Evolutionary conservation across 1,140 invertebrate genomes (phyloP).

Genomic region (Ceratosolen fusciceps): DNA sequence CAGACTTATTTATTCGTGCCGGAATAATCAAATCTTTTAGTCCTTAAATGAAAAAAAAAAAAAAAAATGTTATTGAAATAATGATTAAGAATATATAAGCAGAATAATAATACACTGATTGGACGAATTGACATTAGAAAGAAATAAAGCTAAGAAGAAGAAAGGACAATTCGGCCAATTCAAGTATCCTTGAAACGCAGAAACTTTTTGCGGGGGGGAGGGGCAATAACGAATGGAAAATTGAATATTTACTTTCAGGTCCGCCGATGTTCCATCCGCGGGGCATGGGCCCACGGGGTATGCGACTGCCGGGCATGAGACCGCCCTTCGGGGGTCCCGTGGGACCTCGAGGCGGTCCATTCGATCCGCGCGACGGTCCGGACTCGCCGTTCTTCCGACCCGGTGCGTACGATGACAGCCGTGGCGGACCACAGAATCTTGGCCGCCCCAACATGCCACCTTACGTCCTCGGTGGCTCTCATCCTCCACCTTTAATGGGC

Average conservation of each 20-base stretch:
- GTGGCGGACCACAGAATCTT: slow-evolving; percentile 55
- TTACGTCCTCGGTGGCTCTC: slow-evolving; percentile 54
- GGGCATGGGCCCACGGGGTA: slow-evolving; percentile 68
- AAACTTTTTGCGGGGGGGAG: no score
- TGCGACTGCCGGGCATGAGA: slow-evolving; percentile 67
- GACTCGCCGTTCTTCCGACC: slow-evolving; percentile 59
- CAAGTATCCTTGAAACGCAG: no score
- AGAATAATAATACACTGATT: no score
- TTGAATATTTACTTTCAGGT: slow-evolving; percentile 51
- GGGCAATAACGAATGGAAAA: not conserved
- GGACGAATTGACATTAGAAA: no score
- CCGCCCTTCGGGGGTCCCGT: slow-evolving; percentile 56
- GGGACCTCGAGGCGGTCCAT: slow-evolving; percentile 22
- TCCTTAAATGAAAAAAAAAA: no score
- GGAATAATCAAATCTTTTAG: no score
- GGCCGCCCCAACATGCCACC: slow-evolving; percentile 60
- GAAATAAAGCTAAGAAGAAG: no score
- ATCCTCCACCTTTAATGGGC: slow-evolving; percentile 46
- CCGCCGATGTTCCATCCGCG: slow-evolving; percentile 73
- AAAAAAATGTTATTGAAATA: no score
- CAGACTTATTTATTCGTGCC: no score
- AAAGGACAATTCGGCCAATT: no score
- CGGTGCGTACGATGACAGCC: slow-evolving; percentile 65
- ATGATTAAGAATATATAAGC: no score
- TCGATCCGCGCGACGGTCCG: slow-evolving; percentile 47